Evolutionary conservation across 2,888 invertebrate genomes (phyloP), one percentile per base, ranked within the genome.

Genomic region (Ophonus ardosiacus): DNA sequence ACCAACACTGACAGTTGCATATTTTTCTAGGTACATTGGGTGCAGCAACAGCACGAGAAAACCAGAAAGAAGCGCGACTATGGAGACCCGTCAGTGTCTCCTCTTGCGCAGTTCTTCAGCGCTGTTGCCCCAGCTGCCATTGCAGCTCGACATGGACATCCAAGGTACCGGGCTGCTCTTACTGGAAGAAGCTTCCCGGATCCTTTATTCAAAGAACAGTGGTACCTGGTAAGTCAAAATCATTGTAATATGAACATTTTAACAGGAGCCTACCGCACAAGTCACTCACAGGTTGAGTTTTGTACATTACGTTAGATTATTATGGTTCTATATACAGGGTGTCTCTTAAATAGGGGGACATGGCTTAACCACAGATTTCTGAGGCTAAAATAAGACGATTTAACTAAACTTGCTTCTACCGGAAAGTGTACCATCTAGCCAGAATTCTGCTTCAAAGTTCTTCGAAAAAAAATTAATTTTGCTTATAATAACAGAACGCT

Each of bases 201-300:
- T 92, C 98, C 98, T 13, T 93, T 98, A 88, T 99, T 96, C 93
- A 96, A 96, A 90, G 97, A 98, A 91, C 98, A 98, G 93, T 99
- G 98, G 99, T 99, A 99, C 90, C 92, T 99, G 96, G 98, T 98
- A 92, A 95, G 98, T 95, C 17, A 17, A 18, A 6, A 13, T 51
- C 43, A 31, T 24, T 4, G 7, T 43, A 43, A 43, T 7, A 21
- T 5, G 3, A 24, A 3, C 24, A 24, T 24, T 1, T 2, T 24
- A 24, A 24, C 3, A 24, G 24, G 24, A 2, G 24, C n/a, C n/a
- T n/a, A n/a, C n/a, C n/a, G n/a, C n/a, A n/a, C n/a, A n/a, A n/a
- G n/a, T n/a, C n/a, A n/a, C n/a, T n/a, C n/a, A n/a, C n/a, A n/a
- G n/a, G n/a, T n/a, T n/a, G n/a, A n/a, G n/a, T n/a, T n/a, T n/a